Evolutionary conservation across 35 echinoderm and acorn worm genomes (phyloP).

Genomic region (Antedon bifida): DNA sequence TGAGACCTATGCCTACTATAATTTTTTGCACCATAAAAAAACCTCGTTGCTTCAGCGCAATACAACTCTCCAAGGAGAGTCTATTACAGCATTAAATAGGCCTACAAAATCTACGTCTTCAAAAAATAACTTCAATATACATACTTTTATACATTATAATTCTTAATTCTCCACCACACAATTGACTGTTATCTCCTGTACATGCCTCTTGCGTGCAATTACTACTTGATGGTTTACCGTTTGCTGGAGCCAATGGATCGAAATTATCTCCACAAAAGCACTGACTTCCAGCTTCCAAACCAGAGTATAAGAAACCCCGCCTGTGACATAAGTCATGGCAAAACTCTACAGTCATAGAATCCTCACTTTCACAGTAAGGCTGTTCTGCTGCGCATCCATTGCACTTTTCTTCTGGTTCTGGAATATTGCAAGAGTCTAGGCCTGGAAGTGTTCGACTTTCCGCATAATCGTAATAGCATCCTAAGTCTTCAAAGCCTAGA

Average conservation of each 20-base stretch:
- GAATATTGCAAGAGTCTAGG: not conserved
- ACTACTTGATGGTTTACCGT: not conserved
- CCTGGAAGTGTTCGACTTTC: not conserved
- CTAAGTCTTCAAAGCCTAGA: not conserved
- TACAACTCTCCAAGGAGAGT: no score
- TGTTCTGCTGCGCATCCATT: not conserved
- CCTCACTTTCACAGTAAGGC: not conserved
- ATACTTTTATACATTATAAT: not conserved
- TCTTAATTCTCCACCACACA: not conserved
- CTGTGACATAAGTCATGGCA: constrained; percentile 6
- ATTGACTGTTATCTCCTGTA: not conserved
- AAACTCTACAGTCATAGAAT: constrained; percentile 6
- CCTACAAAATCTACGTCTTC: no score
- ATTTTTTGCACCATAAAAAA: no score
- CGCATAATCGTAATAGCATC: not conserved
- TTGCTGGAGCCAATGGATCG: not conserved
- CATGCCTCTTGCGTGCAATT: not conserved
- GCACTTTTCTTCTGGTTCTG: not conserved
- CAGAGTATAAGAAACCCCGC: constrained; percentile 16
- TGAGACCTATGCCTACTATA: no score
- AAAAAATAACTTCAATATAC: not conserved
- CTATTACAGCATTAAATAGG: no score
- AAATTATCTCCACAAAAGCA: constrained; percentile 19
- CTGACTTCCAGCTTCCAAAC: constrained; percentile 20
- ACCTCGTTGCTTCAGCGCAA: no score